Percentiles rank a stretch among this genome's conserved stretches.
These are phyloP conservation scores for Pegoplata infirma DNA, from an alignment of 2,888 invertebrate genomes.

Conservation along the genomic window DNA sequence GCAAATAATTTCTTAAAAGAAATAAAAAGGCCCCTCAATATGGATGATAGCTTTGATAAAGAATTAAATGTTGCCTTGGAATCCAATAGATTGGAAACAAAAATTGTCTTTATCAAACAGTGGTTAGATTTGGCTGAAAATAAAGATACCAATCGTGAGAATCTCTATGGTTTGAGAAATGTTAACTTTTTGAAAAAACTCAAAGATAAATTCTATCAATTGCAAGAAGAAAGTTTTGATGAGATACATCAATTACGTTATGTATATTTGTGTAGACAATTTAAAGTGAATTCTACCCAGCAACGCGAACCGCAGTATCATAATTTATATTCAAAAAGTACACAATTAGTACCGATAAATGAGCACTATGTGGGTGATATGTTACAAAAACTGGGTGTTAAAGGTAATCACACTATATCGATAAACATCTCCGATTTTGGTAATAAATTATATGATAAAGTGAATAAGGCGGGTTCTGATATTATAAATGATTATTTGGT, in stretches of 20 bases:
- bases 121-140: slow-evolving; percentile 66
- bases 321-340: slow-evolving; percentile 18
- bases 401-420: slow-evolving; percentile 20
- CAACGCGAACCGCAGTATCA: too few species aligned
- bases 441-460: slow-evolving; percentile 66
- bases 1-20: slow-evolving; percentile 67
- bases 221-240: slow-evolving; percentile 67
- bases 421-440: slow-evolving; percentile 67
- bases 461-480: slow-evolving; percentile 68
- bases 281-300: slow-evolving; percentile 43
- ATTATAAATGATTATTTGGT: slow-evolving; percentile 71
- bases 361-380: slow-evolving; percentile 63
- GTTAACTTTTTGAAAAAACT: slow-evolving; percentile 69
- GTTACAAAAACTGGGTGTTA: slow-evolving; percentile 51
- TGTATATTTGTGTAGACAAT: slow-evolving; percentile 70
- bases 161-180: slow-evolving; percentile 67
- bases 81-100: slow-evolving; percentile 62
- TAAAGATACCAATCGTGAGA: slow-evolving; percentile 37
- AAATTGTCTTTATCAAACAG: slow-evolving; percentile 71
- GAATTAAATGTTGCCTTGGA: slow-evolving; percentile 61
- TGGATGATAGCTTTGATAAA: slow-evolving; percentile 58
- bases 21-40: slow-evolving; percentile 57
- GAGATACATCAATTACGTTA: slow-evolving; percentile 70
- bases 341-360: slow-evolving; percentile 62
- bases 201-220: slow-evolving; percentile 60